Evolutionary conservation across 2,888 invertebrate genomes (phyloP), one percentile per base, ranked within the genome.

Genomic region (Operophtera brumata): DNA sequence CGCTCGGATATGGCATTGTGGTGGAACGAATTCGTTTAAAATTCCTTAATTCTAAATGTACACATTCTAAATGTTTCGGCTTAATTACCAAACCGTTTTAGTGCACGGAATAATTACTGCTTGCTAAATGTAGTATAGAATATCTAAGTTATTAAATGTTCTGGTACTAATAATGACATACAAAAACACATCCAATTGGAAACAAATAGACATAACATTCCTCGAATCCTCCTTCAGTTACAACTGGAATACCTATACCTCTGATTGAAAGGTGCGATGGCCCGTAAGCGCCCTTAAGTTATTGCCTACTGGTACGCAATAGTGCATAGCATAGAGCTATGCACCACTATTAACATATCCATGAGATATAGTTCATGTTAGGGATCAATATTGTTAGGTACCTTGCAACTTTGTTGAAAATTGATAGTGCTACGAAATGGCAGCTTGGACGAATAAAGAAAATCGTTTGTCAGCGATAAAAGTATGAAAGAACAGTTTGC

Each of bases 1-100:
- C 36, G 47, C 39, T 56, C 26, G 20, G 44, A 47, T 39, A 47
- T 40, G 37, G 47, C 25, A 47, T 51, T 39, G 34, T 28, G 11
- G 25, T 30, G 43, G 55, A 47, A 55, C 50, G 51, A 51, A 51
- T 47, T 51, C 51, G 51, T 51, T 56, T 51, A 47, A 56, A 51
- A 51, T 56, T 56, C 51, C 42, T 20, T 3, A 20, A 20, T 20
- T 50, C 14, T 14, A n/a, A n/a, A 20, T 11, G 20, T 40, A 47
- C 11, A 28, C 34, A 47, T 42, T 47, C 36, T 41, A 37, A 51
- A 40, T 47, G 47, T 35, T 56, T 44, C 25, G 20, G 20, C 26
- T 20, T n/a, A 43, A 54, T 32, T 42, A 32, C 49, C 14, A 50
- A 47, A 47, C 26, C 37, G 32, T 39, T 49, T 40, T 30, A 41